A percentile compares a stretch with the other conserved stretches of the same genome.
Evolutionary conservation across 2,113 vertebrate species (phyloP).

Genomic region (Trematocara zebra): DNA sequence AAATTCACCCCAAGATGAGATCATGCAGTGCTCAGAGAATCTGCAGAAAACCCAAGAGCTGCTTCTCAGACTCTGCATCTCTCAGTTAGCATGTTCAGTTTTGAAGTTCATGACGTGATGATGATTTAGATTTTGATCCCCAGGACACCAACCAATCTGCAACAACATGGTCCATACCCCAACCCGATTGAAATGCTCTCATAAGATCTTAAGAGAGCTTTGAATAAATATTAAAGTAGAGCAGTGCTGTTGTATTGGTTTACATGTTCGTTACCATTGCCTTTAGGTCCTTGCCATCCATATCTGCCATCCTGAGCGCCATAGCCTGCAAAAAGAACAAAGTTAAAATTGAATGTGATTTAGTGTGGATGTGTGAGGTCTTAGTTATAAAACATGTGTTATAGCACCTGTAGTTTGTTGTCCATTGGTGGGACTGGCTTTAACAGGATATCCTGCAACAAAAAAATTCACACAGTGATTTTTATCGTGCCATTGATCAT

Average conservation of each 20-base stretch:
- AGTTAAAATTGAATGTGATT: not conserved
- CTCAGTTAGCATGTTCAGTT: not conserved
- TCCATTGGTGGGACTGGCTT: constrained; percentile 6
- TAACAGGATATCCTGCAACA: constrained; percentile 37
- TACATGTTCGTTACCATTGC: constrained; percentile 3
- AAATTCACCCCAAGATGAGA: not conserved
- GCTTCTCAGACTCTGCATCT: not conserved
- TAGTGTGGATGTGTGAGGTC: not conserved
- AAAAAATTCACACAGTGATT: not conserved
- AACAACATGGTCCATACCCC: not conserved
- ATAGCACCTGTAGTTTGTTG: constrained; percentile 44
- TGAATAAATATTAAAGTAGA: not conserved
- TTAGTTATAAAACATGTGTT: not conserved
- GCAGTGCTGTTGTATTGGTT: not conserved
- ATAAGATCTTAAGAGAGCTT: not conserved
- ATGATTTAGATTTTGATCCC: not conserved
- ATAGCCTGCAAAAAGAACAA: constrained; percentile 11
- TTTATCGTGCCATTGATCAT: not conserved
- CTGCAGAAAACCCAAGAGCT: not conserved
- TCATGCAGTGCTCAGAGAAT: not conserved
- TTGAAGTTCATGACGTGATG: not conserved
- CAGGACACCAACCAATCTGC: not conserved
- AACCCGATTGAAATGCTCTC: not conserved
- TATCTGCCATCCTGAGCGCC: constrained; percentile 14
- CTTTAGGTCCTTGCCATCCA: constrained; percentile 32